These are phyloP conservation scores for Petromus typicus DNA, from an alignment of 2,113 vertebrate genomes.

Conservation along the genomic window DNA sequence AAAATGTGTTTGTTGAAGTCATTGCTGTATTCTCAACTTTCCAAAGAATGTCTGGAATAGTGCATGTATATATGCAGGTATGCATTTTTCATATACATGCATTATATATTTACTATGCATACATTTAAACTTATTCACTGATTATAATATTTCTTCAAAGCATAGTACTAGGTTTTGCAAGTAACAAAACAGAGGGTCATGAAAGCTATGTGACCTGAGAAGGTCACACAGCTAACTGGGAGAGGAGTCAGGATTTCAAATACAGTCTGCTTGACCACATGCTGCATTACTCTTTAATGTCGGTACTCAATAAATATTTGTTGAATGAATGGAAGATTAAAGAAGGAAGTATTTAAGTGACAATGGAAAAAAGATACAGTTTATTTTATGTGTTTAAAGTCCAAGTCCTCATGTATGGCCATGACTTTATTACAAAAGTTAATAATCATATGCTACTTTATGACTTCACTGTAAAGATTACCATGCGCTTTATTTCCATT, in stretches of 20 bases:
- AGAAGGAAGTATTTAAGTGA: neutral
- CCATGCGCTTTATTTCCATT: neutral
- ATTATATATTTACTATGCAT: neutral
- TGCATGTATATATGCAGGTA: neutral
- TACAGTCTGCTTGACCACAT: neutral
- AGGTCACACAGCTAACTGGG: neutral
- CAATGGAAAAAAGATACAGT: neutral
- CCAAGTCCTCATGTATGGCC: neutral
- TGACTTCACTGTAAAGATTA: neutral
- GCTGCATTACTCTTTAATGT: neutral
- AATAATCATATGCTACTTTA: neutral
- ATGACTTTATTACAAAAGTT: neutral
- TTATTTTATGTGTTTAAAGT: neutral
- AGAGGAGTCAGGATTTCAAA: neutral
- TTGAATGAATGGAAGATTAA: neutral
- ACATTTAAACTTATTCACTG: neutral
- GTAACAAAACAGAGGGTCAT: neutral
- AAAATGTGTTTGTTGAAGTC: neutral
- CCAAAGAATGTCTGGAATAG: neutral
- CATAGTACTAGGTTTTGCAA: neutral
- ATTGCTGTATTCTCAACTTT: neutral
- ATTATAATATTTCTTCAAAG: neutral
- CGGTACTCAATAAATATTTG: neutral
- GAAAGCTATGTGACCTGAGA: neutral
- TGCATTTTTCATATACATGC: neutral